Conservation (phyloP, 2,797 vertebrate genomes). For the Naso thynnoides region DNA sequence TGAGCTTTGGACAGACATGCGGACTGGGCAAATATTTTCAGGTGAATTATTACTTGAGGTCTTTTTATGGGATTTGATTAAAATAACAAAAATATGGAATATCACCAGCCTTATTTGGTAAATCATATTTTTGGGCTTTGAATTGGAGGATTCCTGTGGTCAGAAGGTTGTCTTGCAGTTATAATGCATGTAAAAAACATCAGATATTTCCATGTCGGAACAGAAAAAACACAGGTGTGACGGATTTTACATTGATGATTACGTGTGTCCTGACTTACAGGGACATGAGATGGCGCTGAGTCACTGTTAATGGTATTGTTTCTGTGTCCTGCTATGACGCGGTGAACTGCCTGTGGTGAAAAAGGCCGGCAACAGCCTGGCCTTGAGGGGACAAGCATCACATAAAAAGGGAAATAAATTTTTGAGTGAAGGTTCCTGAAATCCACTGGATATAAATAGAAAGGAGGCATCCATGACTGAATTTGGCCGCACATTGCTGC, state of each 20-base stretch:
- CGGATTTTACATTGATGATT: too few species aligned
- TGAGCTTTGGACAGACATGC: too few species aligned
- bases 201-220: neutral
- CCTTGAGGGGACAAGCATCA: conserved; percentile 1
- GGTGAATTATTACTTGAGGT: too few species aligned
- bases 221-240: conserved; percentile 15
- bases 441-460: conserved; percentile 7
- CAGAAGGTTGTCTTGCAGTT: neutral
- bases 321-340: conserved; percentile 15
- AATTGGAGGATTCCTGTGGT: neutral
- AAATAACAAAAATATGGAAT: conserved; percentile 4
- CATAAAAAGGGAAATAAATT: neutral
- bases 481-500: conserved; percentile 7
- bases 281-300: too few species aligned
- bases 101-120: neutral
- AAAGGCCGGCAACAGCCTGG: too few species aligned
- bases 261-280: too few species aligned
- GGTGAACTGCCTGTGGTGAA: conserved; percentile 22
- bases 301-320: too few species aligned
- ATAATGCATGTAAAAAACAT: neutral
- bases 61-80: conserved; percentile 34
- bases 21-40: too few species aligned
- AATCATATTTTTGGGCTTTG: neutral
- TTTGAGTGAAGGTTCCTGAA: neutral
- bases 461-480: conserved; percentile 3